Evolutionary conservation across 1,140 invertebrate species (phyloP).

Genomic region (Heliconius himera): DNA sequence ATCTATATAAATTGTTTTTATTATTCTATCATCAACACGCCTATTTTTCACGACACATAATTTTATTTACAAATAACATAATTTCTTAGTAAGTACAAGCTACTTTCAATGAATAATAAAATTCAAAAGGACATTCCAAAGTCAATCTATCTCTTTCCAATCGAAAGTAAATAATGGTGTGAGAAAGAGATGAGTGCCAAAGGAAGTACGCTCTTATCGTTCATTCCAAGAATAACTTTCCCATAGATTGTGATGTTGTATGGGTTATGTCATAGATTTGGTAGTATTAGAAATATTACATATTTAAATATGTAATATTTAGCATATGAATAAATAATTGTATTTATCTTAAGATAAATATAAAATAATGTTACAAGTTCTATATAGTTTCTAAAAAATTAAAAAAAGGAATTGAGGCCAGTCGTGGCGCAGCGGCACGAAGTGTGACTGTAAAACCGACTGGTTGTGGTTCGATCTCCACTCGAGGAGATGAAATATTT

Average conservation of each 20-base stretch:
- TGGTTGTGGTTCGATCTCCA: too few species aligned
- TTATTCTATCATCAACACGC: background rate
- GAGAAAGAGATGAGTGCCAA: conserved; percentile 51
- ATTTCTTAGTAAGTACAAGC: conserved; percentile 44
- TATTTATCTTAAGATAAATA: background rate
- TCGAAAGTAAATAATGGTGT: conserved; percentile 16
- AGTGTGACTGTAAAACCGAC: too few species aligned
- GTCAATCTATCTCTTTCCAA: conserved; percentile 48
- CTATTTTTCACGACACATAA: conserved; percentile 31
- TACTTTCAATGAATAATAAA: conserved; percentile 72
- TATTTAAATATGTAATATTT: background rate
- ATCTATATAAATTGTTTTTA: too few species aligned
- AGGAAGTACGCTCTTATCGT: conserved; percentile 75
- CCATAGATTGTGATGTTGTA: conserved; percentile 71
- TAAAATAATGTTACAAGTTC: background rate
- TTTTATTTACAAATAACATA: conserved; percentile 53
- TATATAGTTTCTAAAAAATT: background rate
- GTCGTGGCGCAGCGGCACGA: too few species aligned
- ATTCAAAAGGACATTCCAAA: conserved; percentile 68
- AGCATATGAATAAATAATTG: background rate
- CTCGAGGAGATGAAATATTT: too few species aligned
- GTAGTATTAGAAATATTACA: background rate
- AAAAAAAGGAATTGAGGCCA: too few species aligned
- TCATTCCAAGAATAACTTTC: conserved; percentile 78
- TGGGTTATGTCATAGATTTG: conserved; percentile 42